Evolutionary conservation across 2,113 vertebrate species (phyloP), one percentile per base, ranked within the genome.

Genomic region (Takifugu flavidus): DNA sequence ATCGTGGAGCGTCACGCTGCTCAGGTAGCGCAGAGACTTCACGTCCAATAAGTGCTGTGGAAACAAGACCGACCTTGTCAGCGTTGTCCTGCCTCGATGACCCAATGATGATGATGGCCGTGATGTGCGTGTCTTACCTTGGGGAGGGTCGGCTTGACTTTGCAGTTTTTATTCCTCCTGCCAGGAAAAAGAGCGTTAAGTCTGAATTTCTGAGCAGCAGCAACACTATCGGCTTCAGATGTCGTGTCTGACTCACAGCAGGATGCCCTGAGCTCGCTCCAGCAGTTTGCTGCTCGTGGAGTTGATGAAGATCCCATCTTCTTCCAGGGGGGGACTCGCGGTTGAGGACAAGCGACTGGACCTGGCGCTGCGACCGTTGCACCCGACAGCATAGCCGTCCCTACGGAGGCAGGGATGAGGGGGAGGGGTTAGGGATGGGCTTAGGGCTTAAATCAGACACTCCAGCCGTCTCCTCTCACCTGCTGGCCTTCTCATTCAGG

Each of bases 231-330:
- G 34, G 31, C 29, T 14, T 39, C 8, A 39, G 25, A 15, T 28
- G 25, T 12, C 14, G 25, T 29, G 44, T 52, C 14, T 28, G 10
- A 60, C 94, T 95, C 84, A 98, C 96, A 96, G 94, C 61, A 98
- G 92, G 85, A 99, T 96, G 65, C 96, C 95, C 25, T 96, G 96
- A 50, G 96, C 96, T 75, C 96, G 92, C 83, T 98, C 96, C 86
- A 99, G 89, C 26, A 99, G 93, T 65, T 96, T 98, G 92, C 94
- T 98, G 90, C 91, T 96, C 62, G 91, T 90, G 0, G 93, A 59
- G 69, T 94, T 94, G 75, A 95, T 72, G 10, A 98, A 99, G 78
- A 98, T 94, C 6, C 95, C 96, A 0, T 97, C 95, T 47, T 96
- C 95, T 59, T 97, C 96, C 52, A 93, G 87, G 49, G 91, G 71